These are phyloP conservation scores for Acrobasis consociella DNA, from an alignment of 2,888 invertebrate genomes.

Conservation along the genomic window DNA sequence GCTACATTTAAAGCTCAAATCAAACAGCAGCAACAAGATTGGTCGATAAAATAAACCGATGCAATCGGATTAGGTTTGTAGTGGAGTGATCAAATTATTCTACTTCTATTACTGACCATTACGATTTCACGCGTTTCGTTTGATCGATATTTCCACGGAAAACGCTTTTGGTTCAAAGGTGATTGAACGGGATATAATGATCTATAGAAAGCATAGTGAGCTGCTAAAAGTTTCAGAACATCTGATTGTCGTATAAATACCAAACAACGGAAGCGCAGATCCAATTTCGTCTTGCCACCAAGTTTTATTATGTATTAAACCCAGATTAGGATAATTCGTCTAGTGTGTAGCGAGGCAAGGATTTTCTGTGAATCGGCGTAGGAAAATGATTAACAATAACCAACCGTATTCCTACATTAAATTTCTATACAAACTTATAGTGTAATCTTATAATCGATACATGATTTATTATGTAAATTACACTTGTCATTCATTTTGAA, in stretches of 20 bases:
- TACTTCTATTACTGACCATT: constrained; percentile 14
- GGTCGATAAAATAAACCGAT: constrained; percentile 12
- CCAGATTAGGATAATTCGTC: background rate
- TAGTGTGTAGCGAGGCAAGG: background rate
- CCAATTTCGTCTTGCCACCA: background rate
- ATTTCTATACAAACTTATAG: background rate
- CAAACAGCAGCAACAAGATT: constrained; percentile 1
- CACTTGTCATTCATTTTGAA: constrained; percentile 35
- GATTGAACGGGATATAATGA: constrained; percentile 16
- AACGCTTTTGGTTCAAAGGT: constrained; percentile 23
- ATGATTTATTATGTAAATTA: constrained; percentile 32
- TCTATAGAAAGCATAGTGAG: constrained; percentile 5
- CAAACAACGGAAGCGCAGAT: constrained; percentile 10
- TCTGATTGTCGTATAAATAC: constrained; percentile 15
- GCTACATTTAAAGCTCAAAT: constrained; percentile 2
- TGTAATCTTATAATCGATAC: constrained; percentile 18
- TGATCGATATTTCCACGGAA: constrained; percentile 22
- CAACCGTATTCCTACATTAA: too few relatives aligned
- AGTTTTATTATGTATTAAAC: constrained; percentile 15
- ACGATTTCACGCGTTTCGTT: constrained; percentile 19
- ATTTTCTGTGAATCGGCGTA: background rate
- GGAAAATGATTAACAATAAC: too few relatives aligned
- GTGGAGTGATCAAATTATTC: constrained; percentile 13
- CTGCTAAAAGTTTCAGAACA: constrained; percentile 16
- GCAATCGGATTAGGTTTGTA: constrained; percentile 11